Percentiles rank a stretch among this genome's conserved stretches.
Conservation (phyloP, 1,140 invertebrate species). For the Drosophila littoralis region DNA sequence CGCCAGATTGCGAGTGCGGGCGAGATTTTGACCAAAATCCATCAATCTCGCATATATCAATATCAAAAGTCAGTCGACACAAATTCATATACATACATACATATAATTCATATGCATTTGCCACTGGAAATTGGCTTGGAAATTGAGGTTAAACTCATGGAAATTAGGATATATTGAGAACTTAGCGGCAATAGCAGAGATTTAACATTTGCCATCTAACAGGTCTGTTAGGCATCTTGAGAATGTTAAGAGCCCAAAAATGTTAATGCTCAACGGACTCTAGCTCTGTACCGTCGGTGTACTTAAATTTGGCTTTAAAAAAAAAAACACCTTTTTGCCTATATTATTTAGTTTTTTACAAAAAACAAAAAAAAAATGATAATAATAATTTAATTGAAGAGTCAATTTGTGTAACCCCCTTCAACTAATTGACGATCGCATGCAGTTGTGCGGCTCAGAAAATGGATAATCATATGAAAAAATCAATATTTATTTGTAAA, state of each 20-base stretch:
- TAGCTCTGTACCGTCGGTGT: too few relatives aligned
- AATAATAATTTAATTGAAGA: neutral
- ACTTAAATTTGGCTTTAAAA: too few relatives aligned
- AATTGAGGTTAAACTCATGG: neutral
- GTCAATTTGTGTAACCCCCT: too few relatives aligned
- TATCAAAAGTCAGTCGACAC: neutral
- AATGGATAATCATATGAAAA: too few relatives aligned
- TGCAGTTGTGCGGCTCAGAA: too few relatives aligned
- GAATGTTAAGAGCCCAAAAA: too few relatives aligned
- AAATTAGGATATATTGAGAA: neutral
- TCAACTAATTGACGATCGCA: too few relatives aligned
- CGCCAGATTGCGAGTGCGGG: neutral
- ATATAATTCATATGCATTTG: neutral
- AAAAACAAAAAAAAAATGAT: neutral
- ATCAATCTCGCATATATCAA: slow-evolving; percentile 1
- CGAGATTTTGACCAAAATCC: slow-evolving; percentile 2
- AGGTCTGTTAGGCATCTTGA: too few relatives aligned
- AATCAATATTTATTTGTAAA: too few relatives aligned
- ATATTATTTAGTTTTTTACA: too few relatives aligned
- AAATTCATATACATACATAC: neutral
- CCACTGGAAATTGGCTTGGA: neutral
- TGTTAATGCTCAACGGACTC: too few relatives aligned
- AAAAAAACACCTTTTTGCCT: too few relatives aligned
- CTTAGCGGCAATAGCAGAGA: neutral
- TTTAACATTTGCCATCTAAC: neutral